A percentile compares a stretch with the other conserved stretches of the same genome.
Conservation (phyloP, 1,140 invertebrate species). For the Papilio helenus region DNA sequence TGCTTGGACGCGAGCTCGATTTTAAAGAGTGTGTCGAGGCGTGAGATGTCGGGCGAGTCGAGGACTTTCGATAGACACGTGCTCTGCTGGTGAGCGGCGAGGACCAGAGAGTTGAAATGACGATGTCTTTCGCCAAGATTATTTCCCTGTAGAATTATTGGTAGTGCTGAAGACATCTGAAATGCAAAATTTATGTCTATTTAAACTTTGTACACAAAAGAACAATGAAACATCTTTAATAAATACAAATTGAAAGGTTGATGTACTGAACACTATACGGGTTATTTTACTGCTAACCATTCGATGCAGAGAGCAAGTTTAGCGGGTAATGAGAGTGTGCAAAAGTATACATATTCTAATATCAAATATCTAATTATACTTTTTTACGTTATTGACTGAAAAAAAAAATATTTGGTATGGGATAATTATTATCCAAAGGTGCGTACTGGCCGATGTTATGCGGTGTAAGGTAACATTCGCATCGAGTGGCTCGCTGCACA, state of each 20-base stretch:
- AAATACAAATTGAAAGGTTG: not conserved
- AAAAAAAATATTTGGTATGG: too few relatives aligned
- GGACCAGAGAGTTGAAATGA: conserved; percentile 56
- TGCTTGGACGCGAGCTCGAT: conserved; percentile 64
- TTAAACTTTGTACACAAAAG: not conserved
- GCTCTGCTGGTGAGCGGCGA: conserved; percentile 42
- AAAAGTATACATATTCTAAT: too few relatives aligned
- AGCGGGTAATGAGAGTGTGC: too few relatives aligned
- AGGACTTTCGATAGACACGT: conserved; percentile 45
- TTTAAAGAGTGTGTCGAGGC: conserved; percentile 66
- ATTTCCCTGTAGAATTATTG: conserved; percentile 52
- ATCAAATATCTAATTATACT: too few relatives aligned
- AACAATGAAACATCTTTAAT: conserved; percentile 10
- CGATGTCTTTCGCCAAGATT: conserved; percentile 59
- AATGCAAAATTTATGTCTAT: conserved; percentile 30
- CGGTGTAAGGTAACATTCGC: too few relatives aligned
- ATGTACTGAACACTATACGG: too few relatives aligned
- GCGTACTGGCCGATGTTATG: too few relatives aligned
- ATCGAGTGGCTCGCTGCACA: too few relatives aligned
- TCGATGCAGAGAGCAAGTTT: too few relatives aligned
- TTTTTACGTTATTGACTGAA: too few relatives aligned
- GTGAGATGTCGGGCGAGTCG: conserved; percentile 50
- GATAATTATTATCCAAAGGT: too few relatives aligned
- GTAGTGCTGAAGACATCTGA: conserved; percentile 50
- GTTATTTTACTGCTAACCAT: too few relatives aligned